Conservation (phyloP, 2,113 vertebrate species). For the Perca schrenkii region DNA sequence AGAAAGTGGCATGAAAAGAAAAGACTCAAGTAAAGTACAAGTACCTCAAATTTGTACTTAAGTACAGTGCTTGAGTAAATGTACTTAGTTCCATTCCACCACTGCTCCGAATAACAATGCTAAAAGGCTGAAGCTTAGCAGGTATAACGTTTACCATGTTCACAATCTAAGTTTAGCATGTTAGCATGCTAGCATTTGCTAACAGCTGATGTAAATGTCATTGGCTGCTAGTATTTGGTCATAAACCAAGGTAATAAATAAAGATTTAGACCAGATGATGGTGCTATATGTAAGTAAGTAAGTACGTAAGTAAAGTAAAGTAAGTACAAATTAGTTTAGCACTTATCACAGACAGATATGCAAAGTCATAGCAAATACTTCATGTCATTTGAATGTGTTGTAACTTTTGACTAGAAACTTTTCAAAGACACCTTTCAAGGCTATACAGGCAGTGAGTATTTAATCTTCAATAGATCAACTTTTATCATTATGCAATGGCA, state of each 20-base stretch:
- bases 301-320: too few relatives aligned
- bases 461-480: background rate
- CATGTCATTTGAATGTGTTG: background rate
- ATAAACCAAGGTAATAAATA: background rate
- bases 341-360: too few relatives aligned
- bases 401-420: background rate
- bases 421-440: background rate
- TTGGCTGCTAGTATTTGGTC: background rate
- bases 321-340: too few relatives aligned
- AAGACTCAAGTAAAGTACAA: too few relatives aligned
- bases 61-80: too few relatives aligned
- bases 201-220: background rate
- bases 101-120: background rate
- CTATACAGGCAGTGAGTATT: background rate
- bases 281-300: too few relatives aligned
- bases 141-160: background rate
- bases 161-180: background rate
- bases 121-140: background rate
- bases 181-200: background rate
- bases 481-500: constrained; percentile 41
- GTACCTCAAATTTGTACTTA: too few relatives aligned
- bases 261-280: background rate
- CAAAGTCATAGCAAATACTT: background rate
- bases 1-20: too few relatives aligned
- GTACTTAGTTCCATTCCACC: too few relatives aligned